Conservation (phyloP, 53 echinoderm and acorn worm species). For the Astropecten irregularis region DNA sequence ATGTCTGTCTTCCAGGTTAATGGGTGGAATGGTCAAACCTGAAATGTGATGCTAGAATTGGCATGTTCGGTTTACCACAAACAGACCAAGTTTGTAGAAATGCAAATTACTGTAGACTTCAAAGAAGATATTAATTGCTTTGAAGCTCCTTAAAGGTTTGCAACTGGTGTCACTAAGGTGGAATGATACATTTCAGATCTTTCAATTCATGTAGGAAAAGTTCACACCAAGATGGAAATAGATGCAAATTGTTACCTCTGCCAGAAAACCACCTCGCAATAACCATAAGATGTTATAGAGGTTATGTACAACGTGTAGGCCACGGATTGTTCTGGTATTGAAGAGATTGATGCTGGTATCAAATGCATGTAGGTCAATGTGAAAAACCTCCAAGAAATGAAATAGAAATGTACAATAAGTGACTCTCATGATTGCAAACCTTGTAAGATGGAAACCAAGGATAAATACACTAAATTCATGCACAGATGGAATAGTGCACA, state of each 20-base stretch:
- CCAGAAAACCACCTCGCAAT: neutral
- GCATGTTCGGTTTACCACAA: neutral
- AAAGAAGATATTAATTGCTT: neutral
- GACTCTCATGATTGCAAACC: neutral
- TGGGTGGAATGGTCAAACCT: neutral
- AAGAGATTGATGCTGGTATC: neutral
- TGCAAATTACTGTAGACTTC: too few species aligned
- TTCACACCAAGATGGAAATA: neutral
- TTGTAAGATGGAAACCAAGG: neutral
- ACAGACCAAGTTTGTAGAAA: neutral
- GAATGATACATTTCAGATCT: too few species aligned
- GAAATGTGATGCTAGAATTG: neutral
- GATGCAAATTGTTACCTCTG: neutral
- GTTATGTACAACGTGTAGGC: too few species aligned
- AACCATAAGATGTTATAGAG: neutral
- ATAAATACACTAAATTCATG: constrained; percentile 1
- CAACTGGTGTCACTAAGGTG: neutral
- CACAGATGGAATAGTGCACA: neutral
- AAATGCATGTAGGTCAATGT: neutral
- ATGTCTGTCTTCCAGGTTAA: constrained; percentile 10
- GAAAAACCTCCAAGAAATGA: neutral
- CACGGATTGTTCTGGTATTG: too few species aligned
- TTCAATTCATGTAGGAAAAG: too few species aligned
- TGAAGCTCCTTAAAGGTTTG: neutral
- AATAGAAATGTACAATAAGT: neutral